phyloP scores from a whole-genome alignment of 2,797 vertebrate genomes.

The Chelonia mydas region DNA sequence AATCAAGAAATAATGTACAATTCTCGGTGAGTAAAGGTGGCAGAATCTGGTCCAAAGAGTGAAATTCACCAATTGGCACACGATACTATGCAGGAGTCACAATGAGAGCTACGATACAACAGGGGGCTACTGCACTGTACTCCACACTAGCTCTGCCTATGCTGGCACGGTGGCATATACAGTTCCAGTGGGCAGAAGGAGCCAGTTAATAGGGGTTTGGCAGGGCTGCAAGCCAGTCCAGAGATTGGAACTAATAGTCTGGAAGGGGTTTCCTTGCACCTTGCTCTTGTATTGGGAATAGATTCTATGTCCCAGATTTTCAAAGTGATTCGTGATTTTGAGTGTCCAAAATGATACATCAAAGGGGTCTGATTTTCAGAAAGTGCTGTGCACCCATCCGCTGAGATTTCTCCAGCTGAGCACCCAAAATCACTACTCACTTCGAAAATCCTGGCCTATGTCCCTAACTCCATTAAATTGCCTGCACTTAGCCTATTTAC shows the following conservation, averaged over 20 bases:
- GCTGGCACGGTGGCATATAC: background rate
- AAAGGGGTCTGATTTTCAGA: conserved; percentile 53
- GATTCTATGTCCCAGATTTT: background rate
- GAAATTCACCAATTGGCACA: background rate
- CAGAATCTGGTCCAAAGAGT: background rate
- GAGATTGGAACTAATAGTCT: background rate
- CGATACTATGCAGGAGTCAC: too few species aligned
- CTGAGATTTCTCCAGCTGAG: conserved; percentile 56
- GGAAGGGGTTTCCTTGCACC: background rate
- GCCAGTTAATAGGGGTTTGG: background rate
- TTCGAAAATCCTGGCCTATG: conserved; percentile 60
- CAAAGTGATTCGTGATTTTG: conserved; percentile 48
- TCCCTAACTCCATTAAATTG: conserved; percentile 69
- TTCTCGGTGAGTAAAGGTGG: background rate
- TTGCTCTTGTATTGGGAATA: background rate
- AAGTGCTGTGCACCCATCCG: conserved; percentile 5
- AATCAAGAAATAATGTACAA: background rate
- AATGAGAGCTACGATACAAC: background rate
- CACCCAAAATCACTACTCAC: conserved; percentile 45
- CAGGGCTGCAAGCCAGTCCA: background rate
- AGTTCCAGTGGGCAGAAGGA: background rate
- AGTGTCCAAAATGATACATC: conserved; percentile 6
- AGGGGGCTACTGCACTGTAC: background rate
- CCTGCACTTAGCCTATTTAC: conserved; percentile 30
- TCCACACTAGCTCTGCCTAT: rapidly evolving